A percentile compares a stretch with the other conserved stretches of the same genome.
Conservation (phyloP, 2,113 vertebrate species). For the Sander lucioperca region DNA sequence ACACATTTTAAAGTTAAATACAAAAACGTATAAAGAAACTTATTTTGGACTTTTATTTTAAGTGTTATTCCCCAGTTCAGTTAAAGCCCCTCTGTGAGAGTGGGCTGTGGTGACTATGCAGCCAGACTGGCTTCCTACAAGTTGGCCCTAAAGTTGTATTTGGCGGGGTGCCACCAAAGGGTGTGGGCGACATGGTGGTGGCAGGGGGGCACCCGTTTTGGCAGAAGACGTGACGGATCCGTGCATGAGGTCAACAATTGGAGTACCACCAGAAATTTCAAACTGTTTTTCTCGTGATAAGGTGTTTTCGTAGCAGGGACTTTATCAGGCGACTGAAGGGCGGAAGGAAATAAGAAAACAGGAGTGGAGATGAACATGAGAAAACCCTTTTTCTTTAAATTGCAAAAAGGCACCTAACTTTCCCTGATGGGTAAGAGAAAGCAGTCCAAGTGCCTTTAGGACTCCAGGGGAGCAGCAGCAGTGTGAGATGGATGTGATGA, state of each 20-base stretch:
- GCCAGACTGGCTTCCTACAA: constrained; percentile 14
- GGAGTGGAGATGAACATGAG: not conserved
- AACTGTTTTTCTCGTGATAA: constrained; percentile 1
- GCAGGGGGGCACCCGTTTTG: constrained; percentile 37
- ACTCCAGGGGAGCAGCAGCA: constrained; percentile 13
- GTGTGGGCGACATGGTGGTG: constrained; percentile 43
- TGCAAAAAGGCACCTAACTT: not conserved
- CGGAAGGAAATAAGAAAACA: not conserved
- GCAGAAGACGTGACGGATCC: constrained; percentile 12
- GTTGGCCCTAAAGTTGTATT: constrained; percentile 50
- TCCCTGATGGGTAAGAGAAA: not conserved
- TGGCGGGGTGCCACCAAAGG: constrained; percentile 41
- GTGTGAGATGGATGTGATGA: constrained; percentile 57
- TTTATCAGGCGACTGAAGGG: not conserved
- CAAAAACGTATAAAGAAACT: not conserved
- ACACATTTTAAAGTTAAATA: not conserved
- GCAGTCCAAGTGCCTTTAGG: not conserved
- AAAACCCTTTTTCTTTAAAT: too few species aligned
- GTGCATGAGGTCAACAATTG: constrained; percentile 56
- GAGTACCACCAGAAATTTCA: constrained; percentile 42
- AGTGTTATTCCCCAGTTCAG: not conserved
- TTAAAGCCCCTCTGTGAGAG: constrained; percentile 20
- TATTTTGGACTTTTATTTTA: not conserved
- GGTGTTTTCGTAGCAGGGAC: not conserved
- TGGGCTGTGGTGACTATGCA: not conserved